Evolutionary conservation across 2,113 vertebrate genomes (phyloP).

Genomic region (Arothron firmamentum): DNA sequence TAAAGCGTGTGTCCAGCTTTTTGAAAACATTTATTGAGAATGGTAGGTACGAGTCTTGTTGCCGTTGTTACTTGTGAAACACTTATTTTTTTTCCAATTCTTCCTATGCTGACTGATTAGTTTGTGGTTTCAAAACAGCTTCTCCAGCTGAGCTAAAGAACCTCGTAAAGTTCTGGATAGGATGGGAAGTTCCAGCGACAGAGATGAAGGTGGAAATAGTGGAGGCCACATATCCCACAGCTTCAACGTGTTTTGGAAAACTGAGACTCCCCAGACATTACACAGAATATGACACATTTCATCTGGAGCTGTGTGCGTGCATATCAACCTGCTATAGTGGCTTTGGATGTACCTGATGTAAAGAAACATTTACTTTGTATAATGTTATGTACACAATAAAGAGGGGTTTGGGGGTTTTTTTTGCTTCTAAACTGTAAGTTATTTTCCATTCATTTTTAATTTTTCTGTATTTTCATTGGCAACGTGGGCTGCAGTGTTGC

Average conservation of each 20-base stretch:
- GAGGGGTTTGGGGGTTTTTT: no score
- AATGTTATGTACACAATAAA: no score
- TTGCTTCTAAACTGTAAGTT: no score
- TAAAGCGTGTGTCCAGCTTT: constrained; percentile 33
- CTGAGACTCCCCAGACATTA: constrained; percentile 51
- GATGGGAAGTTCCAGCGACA: constrained; percentile 48
- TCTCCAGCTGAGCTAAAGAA: constrained; percentile 40
- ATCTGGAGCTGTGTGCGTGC: constrained; percentile 37
- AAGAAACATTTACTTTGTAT: neutral
- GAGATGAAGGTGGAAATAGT: constrained; percentile 51
- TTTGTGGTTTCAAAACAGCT: constrained; percentile 16
- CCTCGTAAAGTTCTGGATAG: constrained; percentile 50
- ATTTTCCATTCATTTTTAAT: no score
- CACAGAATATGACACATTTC: constrained; percentile 21
- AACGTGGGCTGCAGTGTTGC: no score
- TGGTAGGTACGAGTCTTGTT: constrained; percentile 17
- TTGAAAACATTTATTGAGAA: constrained; percentile 45
- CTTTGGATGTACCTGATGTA: constrained; percentile 30
- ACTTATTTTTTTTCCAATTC: neutral
- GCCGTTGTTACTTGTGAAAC: neutral
- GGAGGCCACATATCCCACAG: constrained; percentile 29
- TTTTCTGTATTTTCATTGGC: no score
- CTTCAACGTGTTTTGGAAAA: constrained; percentile 49
- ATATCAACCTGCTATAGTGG: constrained; percentile 33
- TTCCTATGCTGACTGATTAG: neutral